Conservation (phyloP, 2,797 vertebrate genomes). For the Glossophaga mutica region DNA sequence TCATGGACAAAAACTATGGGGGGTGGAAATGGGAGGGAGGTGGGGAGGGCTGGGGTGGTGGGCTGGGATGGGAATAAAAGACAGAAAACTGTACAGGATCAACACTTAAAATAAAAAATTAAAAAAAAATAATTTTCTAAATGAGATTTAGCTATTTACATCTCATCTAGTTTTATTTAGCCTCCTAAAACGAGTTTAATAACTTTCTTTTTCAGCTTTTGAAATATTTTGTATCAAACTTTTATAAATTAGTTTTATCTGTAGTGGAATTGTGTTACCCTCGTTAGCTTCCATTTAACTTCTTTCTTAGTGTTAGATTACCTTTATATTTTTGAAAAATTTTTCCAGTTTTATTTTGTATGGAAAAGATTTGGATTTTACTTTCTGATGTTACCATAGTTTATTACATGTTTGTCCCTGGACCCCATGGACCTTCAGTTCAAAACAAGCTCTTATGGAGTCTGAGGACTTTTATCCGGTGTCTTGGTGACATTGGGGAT, state of each 20-base stretch:
- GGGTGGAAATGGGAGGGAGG: no score
- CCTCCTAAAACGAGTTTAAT: neutral
- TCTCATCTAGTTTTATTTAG: neutral
- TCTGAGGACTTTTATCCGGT: neutral
- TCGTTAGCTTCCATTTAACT: neutral
- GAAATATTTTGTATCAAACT: neutral
- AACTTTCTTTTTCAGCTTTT: neutral
- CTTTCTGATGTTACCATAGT: neutral
- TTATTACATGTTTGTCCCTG: neutral
- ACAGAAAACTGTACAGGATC: no score
- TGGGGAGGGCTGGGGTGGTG: no score
- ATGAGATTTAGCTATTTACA: neutral
- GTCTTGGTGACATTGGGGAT: neutral
- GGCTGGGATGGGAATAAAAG: no score
- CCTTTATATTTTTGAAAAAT: neutral
- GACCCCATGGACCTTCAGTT: neutral
- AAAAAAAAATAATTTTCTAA: constrained; percentile 6
- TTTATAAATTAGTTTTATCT: neutral
- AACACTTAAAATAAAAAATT: no score
- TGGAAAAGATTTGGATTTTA: neutral
- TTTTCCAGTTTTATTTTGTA: neutral
- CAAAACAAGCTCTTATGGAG: neutral
- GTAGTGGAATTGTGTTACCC: neutral
- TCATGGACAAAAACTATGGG: no score
- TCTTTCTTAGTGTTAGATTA: neutral